Evolutionary conservation across 64 coral and sea anemone species (phyloP).

Genomic region (Montipora sp.): DNA sequence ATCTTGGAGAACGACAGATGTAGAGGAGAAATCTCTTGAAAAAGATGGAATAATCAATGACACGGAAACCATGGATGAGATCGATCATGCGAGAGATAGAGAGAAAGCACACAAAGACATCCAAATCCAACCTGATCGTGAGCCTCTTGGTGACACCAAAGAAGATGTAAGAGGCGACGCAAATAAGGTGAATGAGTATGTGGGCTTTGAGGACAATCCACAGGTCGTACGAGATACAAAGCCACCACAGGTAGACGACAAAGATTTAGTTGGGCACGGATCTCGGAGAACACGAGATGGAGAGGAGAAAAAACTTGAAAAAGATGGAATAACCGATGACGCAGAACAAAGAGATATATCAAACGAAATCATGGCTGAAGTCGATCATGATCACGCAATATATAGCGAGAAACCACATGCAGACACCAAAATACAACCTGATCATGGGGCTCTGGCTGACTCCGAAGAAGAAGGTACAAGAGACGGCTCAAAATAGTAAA

Average conservation of each 20-base stretch:
- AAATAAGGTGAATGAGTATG: no score
- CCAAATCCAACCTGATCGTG: no score
- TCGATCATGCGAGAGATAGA: background rate
- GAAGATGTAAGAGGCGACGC: no score
- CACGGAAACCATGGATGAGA: background rate
- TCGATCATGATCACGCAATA: background rate
- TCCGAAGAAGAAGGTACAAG: no score
- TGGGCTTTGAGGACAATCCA: background rate
- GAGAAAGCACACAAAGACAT: no score
- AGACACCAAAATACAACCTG: background rate
- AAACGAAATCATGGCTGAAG: background rate
- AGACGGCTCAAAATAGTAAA: no score
- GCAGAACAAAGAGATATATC: background rate
- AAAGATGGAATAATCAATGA: background rate
- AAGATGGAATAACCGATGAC: background rate
- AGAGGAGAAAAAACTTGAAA: background rate
- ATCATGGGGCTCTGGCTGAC: no score
- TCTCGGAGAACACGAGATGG: background rate
- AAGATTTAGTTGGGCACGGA: background rate
- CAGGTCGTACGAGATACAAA: background rate
- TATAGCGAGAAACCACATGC: background rate
- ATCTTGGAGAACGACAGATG: background rate
- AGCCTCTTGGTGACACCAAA: no score
- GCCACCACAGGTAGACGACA: background rate
- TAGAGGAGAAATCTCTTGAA: background rate